Base-by-base conservation (phyloP, 2,888 invertebrate species). In the Keiferia lycopersicella region DNA sequence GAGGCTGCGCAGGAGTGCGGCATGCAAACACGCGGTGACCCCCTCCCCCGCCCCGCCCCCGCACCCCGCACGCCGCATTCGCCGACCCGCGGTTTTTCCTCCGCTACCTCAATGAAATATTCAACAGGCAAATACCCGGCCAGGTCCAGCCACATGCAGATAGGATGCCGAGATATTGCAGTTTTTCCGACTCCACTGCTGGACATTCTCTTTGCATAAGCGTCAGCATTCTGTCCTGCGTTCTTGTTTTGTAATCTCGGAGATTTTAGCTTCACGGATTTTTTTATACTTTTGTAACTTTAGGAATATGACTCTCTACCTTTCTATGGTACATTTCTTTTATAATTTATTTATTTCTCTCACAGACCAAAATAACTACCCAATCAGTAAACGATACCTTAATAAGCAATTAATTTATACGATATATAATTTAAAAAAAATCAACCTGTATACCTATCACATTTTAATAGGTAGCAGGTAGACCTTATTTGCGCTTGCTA, bases 21-120 rank as follows among this genome's bases (percentile, higher is more conserved):
- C 41, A 63, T 64, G 67, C 67, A 62, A 66, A 66, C 68, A 65
- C 68, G 64, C 64, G 63, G 58, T 26, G 64, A 41, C 20, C 14
- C 59, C 39, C 41, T 18, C 38, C 18, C 59, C 16, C 4, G 16
- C 18, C 59, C 16, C 4, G 41, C 4, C 20, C 39, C 59, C 20
- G 12, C 18, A 14, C n/a, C n/a, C 22, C 22, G 12, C 14, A 7
- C 45, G 14, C 14, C 59, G 59, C 59, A 59, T 59, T 38, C 59
- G 20, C 18, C 59, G 39, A 10, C 39, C 59, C 20, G 12, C 12
- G 6, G 14, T 60, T 56, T 56, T 56, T 30, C 56, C 56, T 14
- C 56, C 16, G 26, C 62, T 64, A 64, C 64, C 65, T 65, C 65
- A 65, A 69, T 68, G 69, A 68, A 69, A 69, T 68, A 69, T 69